These are phyloP conservation scores for Lagorchestes hirsutus DNA, from an alignment of 2,797 vertebrate species.

Conservation along the genomic window DNA sequence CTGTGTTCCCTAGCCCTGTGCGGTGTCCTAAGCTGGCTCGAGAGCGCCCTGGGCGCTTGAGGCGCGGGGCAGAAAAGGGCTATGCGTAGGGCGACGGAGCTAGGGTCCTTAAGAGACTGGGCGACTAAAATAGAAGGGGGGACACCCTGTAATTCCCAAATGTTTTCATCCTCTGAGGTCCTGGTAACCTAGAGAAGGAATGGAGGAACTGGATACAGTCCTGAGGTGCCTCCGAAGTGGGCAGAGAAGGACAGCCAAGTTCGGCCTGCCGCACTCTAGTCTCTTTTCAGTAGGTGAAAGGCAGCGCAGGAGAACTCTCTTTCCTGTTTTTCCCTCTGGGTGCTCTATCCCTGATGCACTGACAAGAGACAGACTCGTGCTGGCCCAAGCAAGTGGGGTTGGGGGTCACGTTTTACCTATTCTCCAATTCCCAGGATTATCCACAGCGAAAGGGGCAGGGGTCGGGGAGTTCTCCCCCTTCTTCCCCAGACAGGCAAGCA, in stretches of 20 bases:
- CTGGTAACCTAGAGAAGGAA: not conserved
- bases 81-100: not conserved
- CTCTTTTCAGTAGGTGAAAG: slow-evolving; percentile 68
- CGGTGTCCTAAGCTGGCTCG: not conserved
- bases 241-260: slow-evolving; percentile 65
- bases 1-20: not conserved
- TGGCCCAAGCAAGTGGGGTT: not conserved
- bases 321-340: slow-evolving; percentile 41
- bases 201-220: slow-evolving; percentile 14
- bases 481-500: not conserved
- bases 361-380: not conserved
- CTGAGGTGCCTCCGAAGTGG: slow-evolving; percentile 33
- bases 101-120: not conserved
- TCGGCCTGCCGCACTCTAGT: slow-evolving; percentile 24
- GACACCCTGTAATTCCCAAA: not conserved
- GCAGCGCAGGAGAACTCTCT: slow-evolving; percentile 43
- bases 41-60: not conserved
- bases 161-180: not conserved
- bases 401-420: not conserved
- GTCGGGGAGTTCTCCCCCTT: not conserved
- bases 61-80: not conserved
- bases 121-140: not conserved
- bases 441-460: not conserved
- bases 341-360: not conserved
- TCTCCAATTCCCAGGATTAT: not conserved